Conservation (phyloP, 1,140 invertebrate species). For the Cotesia typhae region DNA sequence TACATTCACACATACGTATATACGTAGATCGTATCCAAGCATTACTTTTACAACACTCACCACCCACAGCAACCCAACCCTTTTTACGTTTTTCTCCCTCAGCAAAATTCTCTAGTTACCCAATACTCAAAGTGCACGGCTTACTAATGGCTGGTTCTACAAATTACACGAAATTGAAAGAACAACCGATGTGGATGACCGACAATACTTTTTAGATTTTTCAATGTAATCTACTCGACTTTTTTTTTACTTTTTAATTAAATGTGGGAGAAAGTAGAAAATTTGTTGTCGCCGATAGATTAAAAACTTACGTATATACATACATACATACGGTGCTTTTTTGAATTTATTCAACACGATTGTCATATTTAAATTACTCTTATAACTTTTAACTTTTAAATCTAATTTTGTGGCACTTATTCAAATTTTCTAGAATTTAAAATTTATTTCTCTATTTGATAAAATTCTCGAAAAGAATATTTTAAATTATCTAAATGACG, state of each 20-base stretch:
- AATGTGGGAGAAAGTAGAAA: neutral
- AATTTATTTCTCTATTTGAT: no score
- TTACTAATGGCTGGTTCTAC: neutral
- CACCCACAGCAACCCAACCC: neutral
- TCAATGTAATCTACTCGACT: neutral
- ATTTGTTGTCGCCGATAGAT: no score
- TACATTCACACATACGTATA: neutral
- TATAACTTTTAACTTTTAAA: no score
- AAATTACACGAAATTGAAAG: conserved; percentile 31
- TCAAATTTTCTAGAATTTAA: no score
- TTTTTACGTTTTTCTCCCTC: neutral
- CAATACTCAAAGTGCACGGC: conserved; percentile 1
- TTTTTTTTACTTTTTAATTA: conserved; percentile 10
- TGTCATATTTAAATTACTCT: no score
- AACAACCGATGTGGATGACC: conserved; percentile 13
- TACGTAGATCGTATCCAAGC: neutral
- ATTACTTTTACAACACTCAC: neutral
- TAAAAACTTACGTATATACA: no score
- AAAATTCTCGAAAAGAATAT: no score
- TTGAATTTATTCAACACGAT: no score
- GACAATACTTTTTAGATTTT: conserved; percentile 9
- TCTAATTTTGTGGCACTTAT: no score
- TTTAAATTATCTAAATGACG: no score
- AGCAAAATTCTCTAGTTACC: neutral
- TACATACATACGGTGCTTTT: no score